Percentiles rank a stretch among this genome's conserved stretches.
Evolutionary conservation across 2,888 invertebrate genomes (phyloP).

Genomic region (Drosophila pegasa): DNA sequence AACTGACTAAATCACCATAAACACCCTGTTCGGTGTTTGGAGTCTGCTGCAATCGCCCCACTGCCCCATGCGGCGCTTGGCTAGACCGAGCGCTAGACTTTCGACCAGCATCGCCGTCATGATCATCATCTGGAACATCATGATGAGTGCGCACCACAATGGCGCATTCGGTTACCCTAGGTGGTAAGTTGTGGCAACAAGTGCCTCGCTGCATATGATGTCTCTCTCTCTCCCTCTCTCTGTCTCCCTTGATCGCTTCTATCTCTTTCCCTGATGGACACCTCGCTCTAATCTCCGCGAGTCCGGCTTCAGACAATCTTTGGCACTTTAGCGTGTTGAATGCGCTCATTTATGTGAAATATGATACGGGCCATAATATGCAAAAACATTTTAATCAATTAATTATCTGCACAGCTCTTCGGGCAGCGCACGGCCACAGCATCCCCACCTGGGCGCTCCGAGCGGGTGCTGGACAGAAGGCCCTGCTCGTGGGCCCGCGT

Average conservation of each 20-base stretch:
- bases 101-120: constrained; percentile 39
- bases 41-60: constrained; percentile 44
- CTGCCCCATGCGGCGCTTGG: constrained; percentile 62
- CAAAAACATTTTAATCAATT: constrained; percentile 83
- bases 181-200: constrained; percentile 81
- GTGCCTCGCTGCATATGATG: constrained; percentile 55
- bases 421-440: constrained; percentile 32
- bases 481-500: constrained; percentile 17
- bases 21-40: constrained; percentile 83
- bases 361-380: constrained; percentile 81
- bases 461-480: constrained; percentile 35
- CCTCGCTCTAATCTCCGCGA: constrained; percentile 52
- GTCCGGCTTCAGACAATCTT: constrained; percentile 59
- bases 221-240: constrained; percentile 7
- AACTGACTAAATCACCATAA: constrained; percentile 85
- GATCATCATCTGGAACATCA: constrained; percentile 40
- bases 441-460: constrained; percentile 12
- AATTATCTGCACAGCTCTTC: constrained; percentile 74
- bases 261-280: constrained; percentile 30
- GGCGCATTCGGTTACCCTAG: constrained; percentile 65
- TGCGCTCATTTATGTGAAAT: constrained; percentile 82
- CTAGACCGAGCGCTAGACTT: constrained; percentile 53
- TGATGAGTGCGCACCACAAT: constrained; percentile 45
- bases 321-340: constrained; percentile 81
- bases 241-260: constrained; percentile 3